Evolutionary conservation across 2,797 vertebrate species (phyloP).

Genomic region (Brachyrhaphis roseni): DNA sequence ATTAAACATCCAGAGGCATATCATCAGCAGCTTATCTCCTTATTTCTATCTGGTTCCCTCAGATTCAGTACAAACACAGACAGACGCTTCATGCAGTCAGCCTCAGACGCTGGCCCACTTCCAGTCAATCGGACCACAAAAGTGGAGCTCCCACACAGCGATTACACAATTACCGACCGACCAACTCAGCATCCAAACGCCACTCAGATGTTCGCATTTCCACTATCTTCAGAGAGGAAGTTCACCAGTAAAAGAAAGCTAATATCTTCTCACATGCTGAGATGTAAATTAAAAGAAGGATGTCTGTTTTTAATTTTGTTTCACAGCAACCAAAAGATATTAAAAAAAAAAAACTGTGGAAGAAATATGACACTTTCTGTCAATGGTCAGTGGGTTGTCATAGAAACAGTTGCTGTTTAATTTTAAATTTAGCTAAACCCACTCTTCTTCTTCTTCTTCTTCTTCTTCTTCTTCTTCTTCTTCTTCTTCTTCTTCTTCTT

Average conservation of each 20-base stretch:
- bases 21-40: too few relatives aligned
- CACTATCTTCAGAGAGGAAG: slow-evolving; percentile 25
- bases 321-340: background rate
- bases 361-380: slow-evolving; percentile 33
- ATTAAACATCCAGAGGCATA: background rate
- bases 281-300: background rate
- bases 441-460: slow-evolving; percentile 13
- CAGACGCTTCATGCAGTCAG: slow-evolving; percentile 50
- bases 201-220: slow-evolving; percentile 51
- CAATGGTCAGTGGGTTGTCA: slow-evolving; percentile 40
- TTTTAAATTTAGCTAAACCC: slow-evolving; percentile 29
- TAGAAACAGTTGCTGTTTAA: slow-evolving; percentile 44
- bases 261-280: background rate
- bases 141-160: slow-evolving; percentile 69
- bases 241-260: slow-evolving; percentile 23
- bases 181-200: slow-evolving; percentile 26
- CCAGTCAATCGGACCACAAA: slow-evolving; percentile 63
- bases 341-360: slow-evolving; percentile 16
- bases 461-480: slow-evolving; percentile 11
- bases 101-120: slow-evolving; percentile 71
- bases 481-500: slow-evolving; percentile 11
- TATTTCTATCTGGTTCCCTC: background rate
- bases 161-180: slow-evolving; percentile 58
- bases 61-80: slow-evolving; percentile 30
- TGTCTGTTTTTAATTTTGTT: background rate